Conservation (phyloP, 1,140 invertebrate genomes). For the Reticulitermes speratus region DNA sequence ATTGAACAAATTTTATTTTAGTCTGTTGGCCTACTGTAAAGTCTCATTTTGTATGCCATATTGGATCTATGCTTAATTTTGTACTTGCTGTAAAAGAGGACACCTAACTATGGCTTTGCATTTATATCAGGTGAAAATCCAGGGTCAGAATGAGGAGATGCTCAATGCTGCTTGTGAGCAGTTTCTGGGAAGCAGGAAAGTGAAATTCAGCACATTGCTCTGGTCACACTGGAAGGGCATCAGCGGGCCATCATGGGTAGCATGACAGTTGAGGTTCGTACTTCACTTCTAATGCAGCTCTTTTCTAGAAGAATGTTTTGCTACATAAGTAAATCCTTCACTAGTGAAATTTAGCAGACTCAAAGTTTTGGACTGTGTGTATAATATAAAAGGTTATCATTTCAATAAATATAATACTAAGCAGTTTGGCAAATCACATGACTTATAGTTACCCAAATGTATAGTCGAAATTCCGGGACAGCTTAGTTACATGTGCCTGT, state of each 20-base stretch:
- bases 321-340: not conserved
- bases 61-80: too few relatives aligned
- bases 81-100: too few relatives aligned
- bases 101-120: not conserved
- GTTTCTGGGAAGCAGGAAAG: constrained; percentile 87
- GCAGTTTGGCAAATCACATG: not conserved
- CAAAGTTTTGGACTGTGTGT: not conserved
- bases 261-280: constrained; percentile 90
- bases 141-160: constrained; percentile 97
- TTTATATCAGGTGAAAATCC: constrained; percentile 83
- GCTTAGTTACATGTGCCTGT: too few relatives aligned
- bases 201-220: constrained; percentile 90
- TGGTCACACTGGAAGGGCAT: constrained; percentile 95
- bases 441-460: not conserved
- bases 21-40: too few relatives aligned
- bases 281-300: not conserved
- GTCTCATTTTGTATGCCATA: too few relatives aligned
- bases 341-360: not conserved
- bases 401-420: not conserved
- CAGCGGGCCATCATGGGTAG: constrained; percentile 98
- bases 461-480: too few relatives aligned
- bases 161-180: constrained; percentile 93
- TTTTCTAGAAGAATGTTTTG: not conserved
- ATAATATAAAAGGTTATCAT: too few relatives aligned
- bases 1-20: too few relatives aligned